Percentiles rank a stretch among this genome's conserved stretches.
Conservation (phyloP, 2,113 vertebrate genomes). For the Gadus macrocephalus region DNA sequence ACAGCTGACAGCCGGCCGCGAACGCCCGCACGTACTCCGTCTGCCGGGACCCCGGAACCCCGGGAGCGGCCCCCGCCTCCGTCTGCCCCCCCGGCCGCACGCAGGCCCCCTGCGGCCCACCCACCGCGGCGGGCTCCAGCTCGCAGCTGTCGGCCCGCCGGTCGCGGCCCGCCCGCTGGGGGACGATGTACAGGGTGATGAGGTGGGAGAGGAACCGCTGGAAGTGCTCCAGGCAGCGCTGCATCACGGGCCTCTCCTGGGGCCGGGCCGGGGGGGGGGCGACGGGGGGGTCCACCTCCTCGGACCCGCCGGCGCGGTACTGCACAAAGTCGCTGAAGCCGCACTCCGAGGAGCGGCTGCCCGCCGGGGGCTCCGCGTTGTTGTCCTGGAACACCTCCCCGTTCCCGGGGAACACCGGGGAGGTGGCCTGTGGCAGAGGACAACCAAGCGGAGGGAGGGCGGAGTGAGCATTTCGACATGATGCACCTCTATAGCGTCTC, state of each 20-base stretch:
- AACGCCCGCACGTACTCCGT: conserved; percentile 87
- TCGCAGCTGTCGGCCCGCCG: conserved; percentile 54
- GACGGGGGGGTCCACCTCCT: conserved; percentile 71
- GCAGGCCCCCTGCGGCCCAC: conserved; percentile 30
- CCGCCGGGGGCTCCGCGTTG: conserved; percentile 73
- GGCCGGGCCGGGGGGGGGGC: conserved; percentile 16
- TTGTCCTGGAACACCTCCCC: conserved; percentile 82
- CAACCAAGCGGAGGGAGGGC: conserved; percentile 54
- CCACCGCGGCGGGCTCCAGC: conserved; percentile 47
- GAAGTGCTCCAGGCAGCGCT: conserved; percentile 93
- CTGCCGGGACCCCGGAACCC: conserved; percentile 51
- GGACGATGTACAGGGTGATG: conserved; percentile 83
- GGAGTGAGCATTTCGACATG: neutral
- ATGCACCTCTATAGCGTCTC: no score
- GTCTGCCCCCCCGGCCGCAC: conserved; percentile 48
- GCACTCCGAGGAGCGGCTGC: conserved; percentile 82
- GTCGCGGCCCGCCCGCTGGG: conserved; percentile 63
- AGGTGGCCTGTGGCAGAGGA: conserved; percentile 37
- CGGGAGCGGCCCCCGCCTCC: conserved; percentile 37
- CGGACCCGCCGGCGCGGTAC: conserved; percentile 80
- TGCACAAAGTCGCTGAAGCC: conserved; percentile 97
- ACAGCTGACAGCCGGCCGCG: conserved; percentile 93
- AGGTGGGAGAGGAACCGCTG: conserved; percentile 91
- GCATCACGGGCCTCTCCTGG: conserved; percentile 92
- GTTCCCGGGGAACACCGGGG: conserved; percentile 69